These are phyloP conservation scores for Microplitis demolitor DNA, from an alignment of 1,140 invertebrate genomes.

Conservation along the genomic window DNA sequence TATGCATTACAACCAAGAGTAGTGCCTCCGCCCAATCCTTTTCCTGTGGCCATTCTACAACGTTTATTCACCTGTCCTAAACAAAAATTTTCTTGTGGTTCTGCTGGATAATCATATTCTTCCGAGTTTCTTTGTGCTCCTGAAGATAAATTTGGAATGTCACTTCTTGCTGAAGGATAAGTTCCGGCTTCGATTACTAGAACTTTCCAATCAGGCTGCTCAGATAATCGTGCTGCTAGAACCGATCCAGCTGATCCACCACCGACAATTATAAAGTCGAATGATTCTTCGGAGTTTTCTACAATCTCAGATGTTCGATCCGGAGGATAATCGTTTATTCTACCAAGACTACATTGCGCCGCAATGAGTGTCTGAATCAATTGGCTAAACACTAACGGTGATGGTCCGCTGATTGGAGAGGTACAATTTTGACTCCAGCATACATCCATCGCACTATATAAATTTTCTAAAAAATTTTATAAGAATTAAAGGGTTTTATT, in stretches of 20 bases:
- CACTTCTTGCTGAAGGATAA: conserved; percentile 46
- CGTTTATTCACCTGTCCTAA: conserved; percentile 56
- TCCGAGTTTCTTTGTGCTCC: conserved; percentile 58
- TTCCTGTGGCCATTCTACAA: conserved; percentile 73
- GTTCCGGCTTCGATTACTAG: conserved; percentile 67
- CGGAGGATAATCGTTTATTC: conserved; percentile 47
- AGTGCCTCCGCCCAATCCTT: conserved; percentile 76
- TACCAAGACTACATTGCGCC: conserved; percentile 61
- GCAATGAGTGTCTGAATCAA: conserved; percentile 60
- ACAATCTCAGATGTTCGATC: conserved; percentile 59
- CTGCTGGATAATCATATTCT: conserved; percentile 74
- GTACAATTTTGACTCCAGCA: conserved; percentile 26
- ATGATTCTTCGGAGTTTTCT: conserved; percentile 50
- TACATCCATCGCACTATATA: conserved; percentile 41
- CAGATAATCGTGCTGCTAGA: conserved; percentile 66
- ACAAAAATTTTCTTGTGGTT: conserved; percentile 65
- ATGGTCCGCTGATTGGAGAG: conserved; percentile 30
- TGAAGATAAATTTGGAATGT: conserved; percentile 64
- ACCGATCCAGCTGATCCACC: conserved; percentile 71
- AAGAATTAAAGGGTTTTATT: too few species aligned
- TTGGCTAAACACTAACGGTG: conserved; percentile 41
- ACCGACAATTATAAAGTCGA: conserved; percentile 66
- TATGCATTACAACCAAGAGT: conserved; percentile 85
- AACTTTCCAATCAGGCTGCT: conserved; percentile 61
- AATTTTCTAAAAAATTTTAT: too few species aligned